Conservation (phyloP, 2,797 vertebrate genomes). For the Sebastes ruberrimus region DNA sequence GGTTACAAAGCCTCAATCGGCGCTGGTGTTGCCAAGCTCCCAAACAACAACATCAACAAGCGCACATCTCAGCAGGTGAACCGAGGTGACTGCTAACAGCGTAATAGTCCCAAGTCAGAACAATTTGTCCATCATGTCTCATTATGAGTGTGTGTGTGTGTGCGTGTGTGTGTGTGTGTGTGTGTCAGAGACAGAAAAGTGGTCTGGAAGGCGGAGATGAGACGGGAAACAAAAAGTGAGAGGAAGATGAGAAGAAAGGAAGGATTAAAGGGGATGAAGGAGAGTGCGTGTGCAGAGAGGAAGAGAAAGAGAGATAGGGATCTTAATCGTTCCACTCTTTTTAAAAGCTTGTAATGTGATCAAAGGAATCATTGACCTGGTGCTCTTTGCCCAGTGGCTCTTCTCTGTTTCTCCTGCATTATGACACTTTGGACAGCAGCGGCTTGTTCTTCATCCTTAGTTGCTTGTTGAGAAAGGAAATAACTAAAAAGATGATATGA, state of each 20-base stretch:
- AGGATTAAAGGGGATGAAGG: slow-evolving; percentile 16
- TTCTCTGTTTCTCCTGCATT: slow-evolving; percentile 35
- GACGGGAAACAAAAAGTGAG: background rate
- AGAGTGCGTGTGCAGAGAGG: slow-evolving; percentile 6
- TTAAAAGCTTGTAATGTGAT: slow-evolving; percentile 58
- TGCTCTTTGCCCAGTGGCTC: slow-evolving; percentile 39
- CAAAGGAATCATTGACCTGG: slow-evolving; percentile 59
- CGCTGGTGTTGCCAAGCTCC: slow-evolving; percentile 57
- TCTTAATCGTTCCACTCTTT: slow-evolving; percentile 44
- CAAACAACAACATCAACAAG: slow-evolving; percentile 57
- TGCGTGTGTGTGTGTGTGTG: background rate
- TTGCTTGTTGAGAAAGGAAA: background rate
- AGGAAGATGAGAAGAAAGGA: slow-evolving; percentile 4
- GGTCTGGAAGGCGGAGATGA: background rate
- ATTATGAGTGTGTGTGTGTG: slow-evolving; percentile 12
- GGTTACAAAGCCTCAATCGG: slow-evolving; percentile 18
- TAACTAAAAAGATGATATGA: background rate
- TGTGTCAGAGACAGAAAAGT: background rate
- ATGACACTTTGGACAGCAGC: slow-evolving; percentile 18
- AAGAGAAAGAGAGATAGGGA: slow-evolving; percentile 26
- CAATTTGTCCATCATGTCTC: slow-evolving; percentile 29
- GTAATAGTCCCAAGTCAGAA: slow-evolving; percentile 20
- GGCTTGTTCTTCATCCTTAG: background rate
- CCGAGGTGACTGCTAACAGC: slow-evolving; percentile 26
- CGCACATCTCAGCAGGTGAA: slow-evolving; percentile 61